Conservation (phyloP, 2,888 invertebrate genomes). For the Nematopogon swammerdamellus region DNA sequence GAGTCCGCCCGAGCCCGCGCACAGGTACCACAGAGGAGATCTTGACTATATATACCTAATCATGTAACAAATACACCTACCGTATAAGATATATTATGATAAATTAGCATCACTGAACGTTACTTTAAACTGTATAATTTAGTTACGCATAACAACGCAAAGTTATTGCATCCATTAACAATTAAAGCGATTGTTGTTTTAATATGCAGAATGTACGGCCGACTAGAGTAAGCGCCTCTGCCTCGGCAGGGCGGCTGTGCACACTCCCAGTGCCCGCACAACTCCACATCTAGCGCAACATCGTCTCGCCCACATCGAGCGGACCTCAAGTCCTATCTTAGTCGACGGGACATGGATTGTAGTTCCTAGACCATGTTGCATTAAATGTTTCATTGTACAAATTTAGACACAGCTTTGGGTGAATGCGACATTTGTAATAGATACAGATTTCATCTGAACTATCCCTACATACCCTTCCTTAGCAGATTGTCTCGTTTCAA, state of each 20-base stretch:
- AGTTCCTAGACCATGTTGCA: too few relatives aligned
- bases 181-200: neutral
- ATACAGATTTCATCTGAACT: neutral
- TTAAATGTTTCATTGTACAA: too few relatives aligned
- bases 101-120: neutral
- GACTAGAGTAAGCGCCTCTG: neutral
- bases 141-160: neutral
- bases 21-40: neutral
- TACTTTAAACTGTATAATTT: neutral
- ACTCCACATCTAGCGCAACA: too few relatives aligned
- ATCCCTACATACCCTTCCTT: neutral
- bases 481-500: too few relatives aligned
- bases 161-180: neutral
- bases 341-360: too few relatives aligned
- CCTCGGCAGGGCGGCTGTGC: too few relatives aligned
- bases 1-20: conserved; percentile 21
- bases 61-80: neutral
- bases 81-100: neutral
- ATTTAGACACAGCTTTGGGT: too few relatives aligned
- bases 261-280: too few relatives aligned
- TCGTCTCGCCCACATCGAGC: too few relatives aligned
- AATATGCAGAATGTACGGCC: neutral
- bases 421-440: neutral
- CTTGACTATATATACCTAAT: neutral
- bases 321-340: too few relatives aligned